Evolutionary conservation across 2,113 vertebrate species (phyloP).

Genomic region (Semicossyphus pulcher): DNA sequence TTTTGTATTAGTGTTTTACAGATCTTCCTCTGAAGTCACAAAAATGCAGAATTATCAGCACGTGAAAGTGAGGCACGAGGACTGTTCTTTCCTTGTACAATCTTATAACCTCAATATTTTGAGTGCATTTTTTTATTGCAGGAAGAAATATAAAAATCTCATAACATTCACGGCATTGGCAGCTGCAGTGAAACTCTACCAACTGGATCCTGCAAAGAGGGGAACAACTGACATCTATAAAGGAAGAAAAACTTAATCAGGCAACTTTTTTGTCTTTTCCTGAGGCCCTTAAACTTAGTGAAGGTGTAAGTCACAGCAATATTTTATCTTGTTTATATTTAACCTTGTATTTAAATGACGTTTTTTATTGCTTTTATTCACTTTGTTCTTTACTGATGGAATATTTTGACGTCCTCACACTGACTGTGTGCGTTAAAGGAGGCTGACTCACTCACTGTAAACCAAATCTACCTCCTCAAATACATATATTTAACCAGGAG

Average conservation of each 20-base stretch:
- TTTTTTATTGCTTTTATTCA: too few species aligned
- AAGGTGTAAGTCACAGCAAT: conserved; percentile 16
- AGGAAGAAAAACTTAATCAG: conserved; percentile 31
- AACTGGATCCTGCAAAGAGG: conserved; percentile 35
- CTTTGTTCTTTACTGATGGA: too few species aligned
- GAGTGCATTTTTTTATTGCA: conserved; percentile 34
- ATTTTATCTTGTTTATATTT: too few species aligned
- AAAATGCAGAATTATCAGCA: conserved; percentile 20
- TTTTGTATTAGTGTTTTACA: background rate
- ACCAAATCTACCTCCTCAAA: too few species aligned
- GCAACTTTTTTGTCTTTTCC: conserved; percentile 28
- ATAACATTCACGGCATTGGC: conserved; percentile 14
- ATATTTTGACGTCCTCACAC: too few species aligned
- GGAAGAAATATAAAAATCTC: conserved; percentile 41
- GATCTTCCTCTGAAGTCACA: conserved; percentile 12
- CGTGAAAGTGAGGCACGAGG: conserved; percentile 3
- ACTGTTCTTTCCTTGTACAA: conserved; percentile 12
- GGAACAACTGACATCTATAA: conserved; percentile 49
- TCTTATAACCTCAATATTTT: conserved; percentile 33
- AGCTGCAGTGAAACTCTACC: conserved; percentile 50
- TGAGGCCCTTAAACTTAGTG: conserved; percentile 5
- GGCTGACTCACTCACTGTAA: too few species aligned
- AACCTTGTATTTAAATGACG: too few species aligned
- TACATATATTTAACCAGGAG: too few species aligned
- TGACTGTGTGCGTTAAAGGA: too few species aligned